These are phyloP conservation scores for Drosophila burlai DNA, from an alignment of 1,140 invertebrate species.

Conservation along the genomic window DNA sequence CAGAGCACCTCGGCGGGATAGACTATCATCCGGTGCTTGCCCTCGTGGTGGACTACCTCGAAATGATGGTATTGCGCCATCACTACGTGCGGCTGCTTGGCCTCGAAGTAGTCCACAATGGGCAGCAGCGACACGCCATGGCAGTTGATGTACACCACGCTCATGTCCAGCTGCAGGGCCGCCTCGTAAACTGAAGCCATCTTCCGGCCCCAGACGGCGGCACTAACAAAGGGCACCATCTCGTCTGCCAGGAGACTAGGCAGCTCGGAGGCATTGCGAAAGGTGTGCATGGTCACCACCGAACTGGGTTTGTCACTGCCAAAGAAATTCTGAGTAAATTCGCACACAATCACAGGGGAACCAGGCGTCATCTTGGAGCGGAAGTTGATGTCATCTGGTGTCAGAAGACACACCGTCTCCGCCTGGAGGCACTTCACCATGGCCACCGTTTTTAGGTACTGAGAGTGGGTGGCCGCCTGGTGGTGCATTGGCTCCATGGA, in stretches of 20 bases:
- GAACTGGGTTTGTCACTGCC: constrained; percentile 41
- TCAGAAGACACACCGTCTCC: constrained; percentile 33
- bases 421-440: constrained; percentile 46
- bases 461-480: constrained; percentile 32
- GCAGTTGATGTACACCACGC: constrained; percentile 56
- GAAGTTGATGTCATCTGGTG: constrained; percentile 46
- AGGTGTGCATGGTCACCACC: constrained; percentile 64
- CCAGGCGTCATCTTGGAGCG: constrained; percentile 34
- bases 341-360: constrained; percentile 54
- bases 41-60: constrained; percentile 29
- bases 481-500: constrained; percentile 44
- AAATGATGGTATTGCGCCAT: constrained; percentile 43
- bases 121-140: constrained; percentile 13
- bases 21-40: constrained; percentile 17
- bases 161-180: constrained; percentile 30
- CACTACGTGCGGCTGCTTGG: constrained; percentile 21
- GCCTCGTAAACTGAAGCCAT: constrained; percentile 54
- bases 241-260: constrained; percentile 27
- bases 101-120: constrained; percentile 9
- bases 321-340: constrained; percentile 62
- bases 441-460: constrained; percentile 22
- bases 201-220: constrained; percentile 52
- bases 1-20: constrained; percentile 45
- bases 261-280: constrained; percentile 44
- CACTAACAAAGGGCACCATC: constrained; percentile 39